Conservation (phyloP, 2,113 vertebrate species). For the Natator depressus region DNA sequence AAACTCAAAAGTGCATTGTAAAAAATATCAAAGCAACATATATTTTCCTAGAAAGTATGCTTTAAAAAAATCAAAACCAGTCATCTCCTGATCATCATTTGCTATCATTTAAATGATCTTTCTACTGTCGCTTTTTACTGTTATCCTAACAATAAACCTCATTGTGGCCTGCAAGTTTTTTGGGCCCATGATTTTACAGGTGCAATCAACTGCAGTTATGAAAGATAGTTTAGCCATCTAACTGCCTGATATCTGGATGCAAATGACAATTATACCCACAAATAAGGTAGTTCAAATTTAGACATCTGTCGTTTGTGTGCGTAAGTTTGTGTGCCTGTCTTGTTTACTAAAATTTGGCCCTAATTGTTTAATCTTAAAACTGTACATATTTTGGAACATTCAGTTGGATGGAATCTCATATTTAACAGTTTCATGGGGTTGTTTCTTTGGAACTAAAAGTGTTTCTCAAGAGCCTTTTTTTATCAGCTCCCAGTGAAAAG, state of each 20-base stretch:
- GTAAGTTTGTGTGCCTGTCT: background rate
- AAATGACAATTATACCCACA: constrained; percentile 38
- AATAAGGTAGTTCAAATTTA: constrained; percentile 24
- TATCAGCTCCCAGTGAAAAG: constrained; percentile 80
- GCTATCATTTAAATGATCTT: background rate
- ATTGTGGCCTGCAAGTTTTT: background rate
- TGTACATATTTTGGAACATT: constrained; percentile 79
- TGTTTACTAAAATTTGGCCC: constrained; percentile 72
- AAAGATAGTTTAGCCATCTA: background rate
- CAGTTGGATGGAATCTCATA: constrained; percentile 80
- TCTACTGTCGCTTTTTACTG: background rate
- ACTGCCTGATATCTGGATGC: constrained; percentile 9
- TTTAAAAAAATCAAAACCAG: too few relatives aligned
- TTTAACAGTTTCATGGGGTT: constrained; percentile 87
- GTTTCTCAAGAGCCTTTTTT: constrained; percentile 86
- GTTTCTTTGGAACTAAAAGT: constrained; percentile 86
- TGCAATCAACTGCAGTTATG: background rate
- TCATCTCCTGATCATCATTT: too few relatives aligned
- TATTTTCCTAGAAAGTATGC: background rate
- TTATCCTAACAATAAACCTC: background rate
- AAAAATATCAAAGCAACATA: background rate
- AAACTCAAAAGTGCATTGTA: background rate
- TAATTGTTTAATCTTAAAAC: constrained; percentile 71
- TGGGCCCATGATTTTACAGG: background rate
- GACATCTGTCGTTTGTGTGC: constrained; percentile 38